phyloP scores from a whole-genome alignment of 2,113 vertebrate genomes.

The Pandion haliaetus region DNA sequence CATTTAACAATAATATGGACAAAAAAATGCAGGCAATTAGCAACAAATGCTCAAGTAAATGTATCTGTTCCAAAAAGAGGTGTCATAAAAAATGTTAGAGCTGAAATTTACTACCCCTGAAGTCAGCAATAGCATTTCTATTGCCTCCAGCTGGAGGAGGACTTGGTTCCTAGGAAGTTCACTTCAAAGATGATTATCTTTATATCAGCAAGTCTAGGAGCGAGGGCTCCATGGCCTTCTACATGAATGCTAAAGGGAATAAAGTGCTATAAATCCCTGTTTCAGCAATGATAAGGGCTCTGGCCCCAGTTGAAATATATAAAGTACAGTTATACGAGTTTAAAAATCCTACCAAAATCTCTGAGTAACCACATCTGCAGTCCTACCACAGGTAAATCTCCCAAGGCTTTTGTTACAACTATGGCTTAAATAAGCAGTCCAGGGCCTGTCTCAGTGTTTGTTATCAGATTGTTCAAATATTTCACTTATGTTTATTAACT shows the following conservation, averaged over 20 bases:
- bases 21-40: neutral
- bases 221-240: neutral
- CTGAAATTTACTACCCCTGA: constrained; percentile 4
- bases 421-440: neutral
- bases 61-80: neutral
- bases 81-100: neutral
- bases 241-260: constrained; percentile 14
- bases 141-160: constrained; percentile 27
- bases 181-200: constrained; percentile 36
- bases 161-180: constrained; percentile 48
- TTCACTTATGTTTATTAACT: neutral
- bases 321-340: neutral
- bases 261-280: constrained; percentile 9
- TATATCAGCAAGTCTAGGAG: neutral
- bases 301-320: neutral
- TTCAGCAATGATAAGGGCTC: neutral
- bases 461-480: constrained; percentile 3
- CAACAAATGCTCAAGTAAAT: neutral
- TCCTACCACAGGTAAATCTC: constrained; percentile 17
- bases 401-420: neutral
- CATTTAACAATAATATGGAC: neutral
- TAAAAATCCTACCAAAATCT: constrained; percentile 1
- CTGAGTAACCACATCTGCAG: neutral
- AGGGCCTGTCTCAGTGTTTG: neutral
- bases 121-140: neutral